Percentiles rank a stretch among this genome's conserved stretches.
Conservation (phyloP, 2,113 vertebrate genomes). For the Podocnemis expansa region DNA sequence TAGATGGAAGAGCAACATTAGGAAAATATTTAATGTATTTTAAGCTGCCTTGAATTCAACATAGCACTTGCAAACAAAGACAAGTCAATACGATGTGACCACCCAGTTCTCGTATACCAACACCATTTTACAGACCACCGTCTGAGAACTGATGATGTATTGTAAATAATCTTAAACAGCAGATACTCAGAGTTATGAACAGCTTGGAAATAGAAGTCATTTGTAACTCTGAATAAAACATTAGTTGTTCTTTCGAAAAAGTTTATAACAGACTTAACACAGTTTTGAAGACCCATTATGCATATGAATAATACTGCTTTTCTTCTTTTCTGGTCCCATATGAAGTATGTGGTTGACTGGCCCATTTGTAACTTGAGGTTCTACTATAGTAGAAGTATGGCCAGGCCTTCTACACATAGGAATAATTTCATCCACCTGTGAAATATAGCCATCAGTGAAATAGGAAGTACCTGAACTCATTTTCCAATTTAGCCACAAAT, state of each 20-base stretch:
- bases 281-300: too few species aligned
- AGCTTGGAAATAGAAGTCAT: too few species aligned
- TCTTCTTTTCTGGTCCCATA: too few species aligned
- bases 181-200: too few species aligned
- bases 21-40: not conserved
- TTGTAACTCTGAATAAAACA: too few species aligned
- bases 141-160: constrained; percentile 10
- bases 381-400: not conserved
- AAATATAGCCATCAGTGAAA: constrained; percentile 2
- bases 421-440: constrained; percentile 9
- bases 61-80: not conserved
- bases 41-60: not conserved
- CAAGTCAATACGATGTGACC: not conserved
- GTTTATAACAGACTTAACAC: too few species aligned
- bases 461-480: constrained; percentile 3
- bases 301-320: too few species aligned
- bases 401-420: constrained; percentile 40
- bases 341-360: too few species aligned
- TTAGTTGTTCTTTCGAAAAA: too few species aligned
- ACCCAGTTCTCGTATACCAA: constrained; percentile 2
- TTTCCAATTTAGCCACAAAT: constrained; percentile 4
- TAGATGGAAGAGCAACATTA: not conserved
- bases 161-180: not conserved
- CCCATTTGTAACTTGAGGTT: too few species aligned
- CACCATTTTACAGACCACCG: not conserved